Evolutionary conservation across 1,140 invertebrate species (phyloP).

Genomic region (Araneus ventricosus): DNA sequence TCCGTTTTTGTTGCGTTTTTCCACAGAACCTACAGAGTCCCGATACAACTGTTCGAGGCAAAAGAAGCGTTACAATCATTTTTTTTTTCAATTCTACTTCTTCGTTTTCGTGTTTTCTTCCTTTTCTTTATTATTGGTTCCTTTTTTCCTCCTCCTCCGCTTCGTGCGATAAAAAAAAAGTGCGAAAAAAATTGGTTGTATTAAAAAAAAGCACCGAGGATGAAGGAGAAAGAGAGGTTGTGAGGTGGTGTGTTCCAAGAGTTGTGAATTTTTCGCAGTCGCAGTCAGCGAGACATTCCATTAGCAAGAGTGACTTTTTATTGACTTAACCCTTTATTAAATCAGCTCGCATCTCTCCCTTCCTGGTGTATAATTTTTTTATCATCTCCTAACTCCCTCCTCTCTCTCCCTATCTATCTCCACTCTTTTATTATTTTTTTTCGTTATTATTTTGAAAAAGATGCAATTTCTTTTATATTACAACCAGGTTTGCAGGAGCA

Average conservation of each 20-base stretch:
- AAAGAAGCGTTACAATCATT: constrained; percentile 44
- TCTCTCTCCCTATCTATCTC: not conserved
- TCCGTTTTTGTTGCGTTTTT: constrained; percentile 45
- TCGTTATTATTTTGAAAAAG: not conserved
- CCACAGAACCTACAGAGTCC: not conserved
- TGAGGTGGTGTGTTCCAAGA: not conserved
- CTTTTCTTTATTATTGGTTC: not conserved
- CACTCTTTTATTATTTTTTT: not conserved
- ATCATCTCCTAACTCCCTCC: not conserved
- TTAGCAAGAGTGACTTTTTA: constrained; percentile 70
- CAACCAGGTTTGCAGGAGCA: not conserved
- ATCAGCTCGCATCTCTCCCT: constrained; percentile 36
- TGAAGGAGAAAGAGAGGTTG: not conserved
- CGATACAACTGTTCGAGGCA: constrained; percentile 15
- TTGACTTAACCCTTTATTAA: constrained; percentile 73
- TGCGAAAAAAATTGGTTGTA: not conserved
- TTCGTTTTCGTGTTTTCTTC: not conserved
- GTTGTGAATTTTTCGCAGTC: constrained; percentile 38
- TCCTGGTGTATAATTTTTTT: not conserved
- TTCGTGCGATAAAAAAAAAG: not conserved
- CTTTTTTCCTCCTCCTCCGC: not conserved
- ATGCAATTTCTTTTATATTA: constrained; percentile 25
- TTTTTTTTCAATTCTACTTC: not conserved
- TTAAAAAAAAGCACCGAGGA: not conserved
- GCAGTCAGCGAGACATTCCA: constrained; percentile 55